Evolutionary conservation across 2,797 vertebrate species (phyloP).

Genomic region (Pelobates cultripes): DNA sequence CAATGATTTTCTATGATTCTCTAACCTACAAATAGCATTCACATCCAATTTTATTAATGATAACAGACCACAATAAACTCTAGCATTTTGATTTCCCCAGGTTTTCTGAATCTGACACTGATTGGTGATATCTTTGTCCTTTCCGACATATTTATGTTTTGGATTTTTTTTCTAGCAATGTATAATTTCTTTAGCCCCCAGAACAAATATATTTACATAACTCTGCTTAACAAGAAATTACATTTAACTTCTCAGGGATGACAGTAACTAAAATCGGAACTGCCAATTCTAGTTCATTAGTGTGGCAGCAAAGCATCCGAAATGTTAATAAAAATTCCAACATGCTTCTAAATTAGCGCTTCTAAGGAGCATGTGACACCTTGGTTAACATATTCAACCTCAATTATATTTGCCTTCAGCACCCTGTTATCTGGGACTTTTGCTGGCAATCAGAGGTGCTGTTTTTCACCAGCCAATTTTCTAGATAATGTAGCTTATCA

Average conservation of each 20-base stretch:
- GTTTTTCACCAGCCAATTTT: slow-evolving; percentile 99
- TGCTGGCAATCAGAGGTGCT: slow-evolving; percentile 99
- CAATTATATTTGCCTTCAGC: slow-evolving; percentile 99
- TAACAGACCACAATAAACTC: slow-evolving; percentile 52
- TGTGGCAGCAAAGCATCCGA: slow-evolving; percentile 80
- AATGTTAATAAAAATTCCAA: slow-evolving; percentile 94
- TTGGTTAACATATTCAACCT: slow-evolving; percentile 99
- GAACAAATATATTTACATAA: slow-evolving; percentile 89
- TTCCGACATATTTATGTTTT: slow-evolving; percentile 75
- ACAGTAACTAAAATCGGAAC: slow-evolving; percentile 84
- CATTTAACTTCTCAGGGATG: slow-evolving; percentile 84
- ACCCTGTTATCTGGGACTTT: slow-evolving; percentile 98
- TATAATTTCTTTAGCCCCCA: slow-evolving; percentile 66
- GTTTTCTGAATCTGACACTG: slow-evolving; percentile 63
- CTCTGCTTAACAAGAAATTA: slow-evolving; percentile 79
- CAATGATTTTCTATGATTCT: slow-evolving; percentile 22
- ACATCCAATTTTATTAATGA: slow-evolving; percentile 27
- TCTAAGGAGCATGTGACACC: slow-evolving; percentile 95
- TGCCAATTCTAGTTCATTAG: slow-evolving; percentile 87
- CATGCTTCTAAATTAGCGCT: slow-evolving; percentile 95
- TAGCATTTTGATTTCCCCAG: slow-evolving; percentile 57
- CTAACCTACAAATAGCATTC: slow-evolving; percentile 24
- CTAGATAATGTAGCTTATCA: slow-evolving; percentile 99
- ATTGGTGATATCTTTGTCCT: slow-evolving; percentile 70
- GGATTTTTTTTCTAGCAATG: slow-evolving; percentile 72